Evolutionary conservation across 2,113 vertebrate genomes (phyloP), one percentile per base, ranked within the genome.

Genomic region (Brachyhypopomus occidentalis): DNA sequence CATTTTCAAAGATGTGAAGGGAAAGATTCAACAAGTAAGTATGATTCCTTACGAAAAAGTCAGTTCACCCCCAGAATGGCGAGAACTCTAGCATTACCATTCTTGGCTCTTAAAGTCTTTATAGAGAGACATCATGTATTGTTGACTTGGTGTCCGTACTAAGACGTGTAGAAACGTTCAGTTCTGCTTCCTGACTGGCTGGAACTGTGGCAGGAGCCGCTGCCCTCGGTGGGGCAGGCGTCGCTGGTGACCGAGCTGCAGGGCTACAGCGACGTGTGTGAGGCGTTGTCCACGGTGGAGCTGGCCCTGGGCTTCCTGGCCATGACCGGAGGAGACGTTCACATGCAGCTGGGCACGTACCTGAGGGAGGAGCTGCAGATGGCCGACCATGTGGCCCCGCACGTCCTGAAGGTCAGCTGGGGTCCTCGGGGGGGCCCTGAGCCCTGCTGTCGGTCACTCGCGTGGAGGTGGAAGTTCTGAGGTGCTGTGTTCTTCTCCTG

Each of bases 261-360:
- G 84, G 95, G 95, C 41, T 97, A 96, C 88, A 98, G 94, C 1
- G 96, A 99, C 0, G 91, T 95, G 87, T 99, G 96, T 55, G 97
- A 99, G 45, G 96, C 97, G 4, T 87, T 99, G 81, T 92, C 93
- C 2, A 87, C 95, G 3, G 78, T 92, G 69, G 96, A 99, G 84
- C 91, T 97, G 58, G 91, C 92, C 0, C 83, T 98, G 63, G 94
- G 96, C 3, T 99, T 99, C 88, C 92, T 99, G 73, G 94, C 96
- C 87, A 96, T 94, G 84, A 95, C 94, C 0, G 95, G 95, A 0
- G 96, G 92, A 75, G 88, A 95, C 0, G 71, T 94, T 0, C 79
- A 92, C 41, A 92, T 95, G 94, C 89, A 88, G 78, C 88, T 99
- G 78, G 90, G 90, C 0, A 63, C 62, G 14, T 99, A 98, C 80